Base-by-base conservation (phyloP, 2,888 invertebrate genomes). In the Orthosia gracilis region DNA sequence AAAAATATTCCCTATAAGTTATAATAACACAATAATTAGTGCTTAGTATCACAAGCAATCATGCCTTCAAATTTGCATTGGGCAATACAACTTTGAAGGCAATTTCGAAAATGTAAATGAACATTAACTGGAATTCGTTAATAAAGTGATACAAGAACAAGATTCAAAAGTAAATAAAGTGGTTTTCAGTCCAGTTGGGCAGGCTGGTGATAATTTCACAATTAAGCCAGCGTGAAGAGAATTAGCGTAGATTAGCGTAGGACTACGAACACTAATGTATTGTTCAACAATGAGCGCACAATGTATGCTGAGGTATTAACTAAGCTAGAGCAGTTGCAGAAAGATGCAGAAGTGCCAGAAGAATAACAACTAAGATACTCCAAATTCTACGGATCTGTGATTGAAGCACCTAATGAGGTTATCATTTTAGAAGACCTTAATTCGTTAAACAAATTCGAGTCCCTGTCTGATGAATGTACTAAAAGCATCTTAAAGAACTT, bases 191-290 rank as follows among this genome's bases (percentile, higher is more conserved):
- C 65, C 86, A 5, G 89, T 92, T 4, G 92, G 91, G 1, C 77
- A 84, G 72, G 83, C 85, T 17, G 92, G 90, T 52, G 92, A 92
- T 52, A 91, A 91, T n/a, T n/a, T n/a, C n/a, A n/a, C n/a, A n/a
- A n/a, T n/a, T n/a, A n/a, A n/a, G n/a, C 90, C 18, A 83, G 73
- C 40, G 84, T 90, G 9, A 89, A 88, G 71, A 85, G 89, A 55
- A 84, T 91, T n/a, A 85, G 62, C 1, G 84, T 89, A 17, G 75
- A 89, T 82, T 80, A 4, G 80, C 26, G 26, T 26, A 26, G 26
- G 26, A 2, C 26, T 26, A 26, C 26, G 26, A 26, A 26, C 26
- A 26, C 26, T 26, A 3, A 26, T 26, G 3, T 26, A 1, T 26
- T 26, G 26, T 26, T 26, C 26, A 26, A 26, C 26, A 26, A 26